Base-by-base conservation (phyloP, 2,888 invertebrate genomes). In the Erebia ligea region DNA sequence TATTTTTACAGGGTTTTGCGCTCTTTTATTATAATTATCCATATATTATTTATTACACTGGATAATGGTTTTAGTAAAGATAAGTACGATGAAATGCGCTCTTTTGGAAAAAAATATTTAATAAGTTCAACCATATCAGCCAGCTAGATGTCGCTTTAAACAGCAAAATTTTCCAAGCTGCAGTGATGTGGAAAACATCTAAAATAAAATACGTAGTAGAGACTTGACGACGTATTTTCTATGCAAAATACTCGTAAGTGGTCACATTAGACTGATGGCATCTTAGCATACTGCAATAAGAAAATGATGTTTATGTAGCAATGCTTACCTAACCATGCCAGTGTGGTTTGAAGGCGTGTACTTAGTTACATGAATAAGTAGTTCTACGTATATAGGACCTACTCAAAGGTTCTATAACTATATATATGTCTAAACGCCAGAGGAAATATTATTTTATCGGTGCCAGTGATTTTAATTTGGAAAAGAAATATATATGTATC, bases 221-320 rank as follows among this genome's bases (percentile, higher is more conserved):
- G 50, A n/a, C 62, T 63, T 25, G 9, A 21, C 25, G 25, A 21
- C 57, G 21, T 42, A 21, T 34, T 54, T 42, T 45, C 40, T 25
- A 54, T 68, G 58, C 50, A 62, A 64, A 64, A 40, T 40, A n/a
- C n/a, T n/a, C n/a, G n/a, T n/a, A 54, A 52, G 52, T 15, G 48
- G 62, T 21, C 34, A 54, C 17, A 64, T 64, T 40, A 64, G 19
- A 54, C 10, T 52, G 34, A 64, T 52, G 34, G 34, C 34, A 54
- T 52, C 50, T 52, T 52, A 34, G 50, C 64, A 52, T 52, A n/a
- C 40, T 54, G 52, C 64, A 64, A 64, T 40, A 52, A 52, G 54
- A 64, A 54, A 64, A 64, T 54, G 25, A 54, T 52, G 64, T 64
- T 64, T 54, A 64, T 64, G n/a, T 54, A 40, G 54, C 52, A 54